Evolutionary conservation across 1,140 invertebrate genomes (phyloP).

Genomic region (Dysdera silvatica): DNA sequence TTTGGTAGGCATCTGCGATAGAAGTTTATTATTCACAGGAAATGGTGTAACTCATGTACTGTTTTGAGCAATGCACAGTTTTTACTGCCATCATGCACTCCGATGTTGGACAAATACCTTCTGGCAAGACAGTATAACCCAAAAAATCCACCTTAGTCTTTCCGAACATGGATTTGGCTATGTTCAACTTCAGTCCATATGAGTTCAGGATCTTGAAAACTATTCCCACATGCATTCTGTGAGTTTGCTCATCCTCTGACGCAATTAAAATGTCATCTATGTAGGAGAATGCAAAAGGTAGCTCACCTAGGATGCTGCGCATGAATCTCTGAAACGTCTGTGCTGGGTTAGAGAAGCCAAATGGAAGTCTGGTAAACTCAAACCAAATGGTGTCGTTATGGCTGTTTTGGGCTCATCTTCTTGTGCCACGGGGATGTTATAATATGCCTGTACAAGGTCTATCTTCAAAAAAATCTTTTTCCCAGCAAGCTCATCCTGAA

Average conservation of each 20-base stretch:
- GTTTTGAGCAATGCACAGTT: conserved; percentile 35
- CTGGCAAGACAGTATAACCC: neutral
- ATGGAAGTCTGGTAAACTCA: neutral
- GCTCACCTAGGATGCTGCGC: neutral
- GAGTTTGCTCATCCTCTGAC: conserved; percentile 37
- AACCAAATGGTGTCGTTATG: conserved; percentile 3
- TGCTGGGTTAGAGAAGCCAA: conserved; percentile 3
- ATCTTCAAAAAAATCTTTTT: neutral
- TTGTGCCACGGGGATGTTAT: conserved; percentile 18
- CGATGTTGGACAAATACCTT: conserved; percentile 13
- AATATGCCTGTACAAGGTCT: conserved; percentile 18
- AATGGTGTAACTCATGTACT: conserved; percentile 38
- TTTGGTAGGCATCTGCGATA: conserved; percentile 45
- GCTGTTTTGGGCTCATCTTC: conserved; percentile 16
- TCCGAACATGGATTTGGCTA: conserved; percentile 24
- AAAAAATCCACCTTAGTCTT: conserved; percentile 6
- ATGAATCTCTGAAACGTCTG: conserved; percentile 18
- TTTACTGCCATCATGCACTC: conserved; percentile 10
- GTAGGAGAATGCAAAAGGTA: conserved; percentile 9
- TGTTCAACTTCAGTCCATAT: conserved; percentile 38
- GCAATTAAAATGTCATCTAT: conserved; percentile 43
- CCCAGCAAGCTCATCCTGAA: conserved; percentile 2
- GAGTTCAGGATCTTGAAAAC: conserved; percentile 39
- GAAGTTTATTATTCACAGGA: conserved; percentile 43
- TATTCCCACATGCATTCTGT: conserved; percentile 39